Percentiles rank a stretch among this genome's conserved stretches.
These are phyloP conservation scores for Phoxinus phoxinus DNA, from an alignment of 2,113 vertebrate genomes.

Conservation along the genomic window DNA sequence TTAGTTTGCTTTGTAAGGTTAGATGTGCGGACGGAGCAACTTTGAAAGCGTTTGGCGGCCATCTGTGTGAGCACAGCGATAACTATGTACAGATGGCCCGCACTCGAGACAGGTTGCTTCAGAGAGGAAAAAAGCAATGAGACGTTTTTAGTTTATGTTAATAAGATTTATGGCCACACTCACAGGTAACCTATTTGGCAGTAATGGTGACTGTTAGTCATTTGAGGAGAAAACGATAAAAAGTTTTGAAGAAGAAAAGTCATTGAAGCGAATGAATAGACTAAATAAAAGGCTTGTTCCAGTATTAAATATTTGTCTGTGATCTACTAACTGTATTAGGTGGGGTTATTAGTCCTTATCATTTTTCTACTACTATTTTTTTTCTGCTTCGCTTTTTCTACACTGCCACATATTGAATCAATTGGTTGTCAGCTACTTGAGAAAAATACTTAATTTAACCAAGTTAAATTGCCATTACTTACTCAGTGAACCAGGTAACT, in stretches of 20 bases:
- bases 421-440: conserved; percentile 60
- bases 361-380: conserved; percentile 19
- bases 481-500: conserved; percentile 75
- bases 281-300: conserved; percentile 46
- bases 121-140: conserved; percentile 78
- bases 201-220: conserved; percentile 94
- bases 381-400: conserved; percentile 47
- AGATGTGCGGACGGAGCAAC: conserved; percentile 91
- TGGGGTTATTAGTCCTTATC: conserved; percentile 21
- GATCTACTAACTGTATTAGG: neutral
- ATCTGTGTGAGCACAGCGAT: conserved; percentile 93
- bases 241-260: conserved; percentile 44
- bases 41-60: conserved; percentile 87
- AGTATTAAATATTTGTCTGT: conserved; percentile 48
- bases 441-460: conserved; percentile 63
- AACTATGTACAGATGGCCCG: conserved; percentile 96
- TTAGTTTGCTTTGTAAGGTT: conserved; percentile 95
- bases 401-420: conserved; percentile 62
- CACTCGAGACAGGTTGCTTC: conserved; percentile 95
- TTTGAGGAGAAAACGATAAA: conserved; percentile 66
- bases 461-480: conserved; percentile 73
- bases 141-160: conserved; percentile 95
- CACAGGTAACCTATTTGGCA: conserved; percentile 89
- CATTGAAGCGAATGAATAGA: conserved; percentile 73
- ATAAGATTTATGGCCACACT: conserved; percentile 95